phyloP scores from a whole-genome alignment of 64 coral and sea anemone genomes.

The Dendrophyllia cribrosa region DNA sequence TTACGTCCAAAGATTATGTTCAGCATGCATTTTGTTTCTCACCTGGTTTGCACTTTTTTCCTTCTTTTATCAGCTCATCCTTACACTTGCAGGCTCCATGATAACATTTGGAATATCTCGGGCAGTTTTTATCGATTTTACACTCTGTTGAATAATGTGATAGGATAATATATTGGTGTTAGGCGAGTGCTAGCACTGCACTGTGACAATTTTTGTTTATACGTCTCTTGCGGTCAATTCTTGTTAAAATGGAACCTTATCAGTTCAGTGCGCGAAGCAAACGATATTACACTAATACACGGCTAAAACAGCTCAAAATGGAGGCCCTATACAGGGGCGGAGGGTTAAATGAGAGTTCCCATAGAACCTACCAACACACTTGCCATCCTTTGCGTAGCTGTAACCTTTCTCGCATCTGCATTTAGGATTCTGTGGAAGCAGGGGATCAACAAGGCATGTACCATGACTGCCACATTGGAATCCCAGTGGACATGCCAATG shows the following conservation, averaged over 20 bases:
- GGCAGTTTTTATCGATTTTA: neutral
- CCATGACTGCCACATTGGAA: conserved; percentile 16
- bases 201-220: too few species aligned
- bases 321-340: too few species aligned
- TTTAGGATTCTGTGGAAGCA: conserved; percentile 13
- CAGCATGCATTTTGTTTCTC: neutral
- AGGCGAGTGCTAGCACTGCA: neutral
- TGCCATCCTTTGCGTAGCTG: neutral
- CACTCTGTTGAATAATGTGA: neutral
- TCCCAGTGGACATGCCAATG: neutral
- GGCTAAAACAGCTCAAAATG: too few species aligned
- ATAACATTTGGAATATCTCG: neutral
- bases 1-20: neutral
- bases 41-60: conserved; percentile 11
- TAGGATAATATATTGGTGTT: too few species aligned
- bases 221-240: too few species aligned
- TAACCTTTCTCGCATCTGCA: conserved; percentile 15
- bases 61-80: conserved; percentile 24
- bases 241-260: too few species aligned
- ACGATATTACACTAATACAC: too few species aligned
- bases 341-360: too few species aligned
- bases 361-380: neutral
- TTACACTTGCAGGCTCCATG: conserved; percentile 8
- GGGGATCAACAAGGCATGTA: conserved; percentile 8
- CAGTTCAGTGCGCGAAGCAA: too few species aligned